These are phyloP conservation scores for Embiotoca jacksoni DNA, from an alignment of 2,113 vertebrate genomes.

Conservation along the genomic window DNA sequence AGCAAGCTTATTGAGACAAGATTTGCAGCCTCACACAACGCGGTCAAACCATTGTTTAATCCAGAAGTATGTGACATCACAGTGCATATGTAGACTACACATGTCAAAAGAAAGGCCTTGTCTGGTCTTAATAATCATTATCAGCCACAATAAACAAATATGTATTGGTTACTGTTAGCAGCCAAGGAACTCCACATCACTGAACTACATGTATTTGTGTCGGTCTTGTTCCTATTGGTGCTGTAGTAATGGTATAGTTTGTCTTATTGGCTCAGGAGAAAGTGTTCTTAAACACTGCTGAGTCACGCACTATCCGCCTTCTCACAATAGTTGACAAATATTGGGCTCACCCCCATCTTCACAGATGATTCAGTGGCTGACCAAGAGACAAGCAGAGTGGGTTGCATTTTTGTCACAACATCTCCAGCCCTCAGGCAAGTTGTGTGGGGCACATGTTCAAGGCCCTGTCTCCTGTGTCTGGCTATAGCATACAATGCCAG, in stretches of 20 bases:
- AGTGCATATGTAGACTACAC: too few relatives aligned
- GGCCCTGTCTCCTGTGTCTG: conserved; percentile 63
- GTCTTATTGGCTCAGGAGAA: conserved; percentile 31
- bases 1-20: background rate
- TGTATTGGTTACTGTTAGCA: background rate
- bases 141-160: background rate
- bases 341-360: conserved; percentile 57
- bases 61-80: background rate
- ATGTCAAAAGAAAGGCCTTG: background rate
- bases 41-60: background rate
- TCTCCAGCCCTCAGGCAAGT: conserved; percentile 57
- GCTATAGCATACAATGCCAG: conserved; percentile 49
- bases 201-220: background rate
- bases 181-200: background rate
- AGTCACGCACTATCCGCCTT: conserved; percentile 69
- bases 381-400: conserved; percentile 51
- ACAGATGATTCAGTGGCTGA: conserved; percentile 67
- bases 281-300: conserved; percentile 61
- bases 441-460: conserved; percentile 59
- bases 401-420: conserved; percentile 69
- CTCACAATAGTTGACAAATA: conserved; percentile 62
- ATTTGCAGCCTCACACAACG: background rate
- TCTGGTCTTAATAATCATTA: background rate
- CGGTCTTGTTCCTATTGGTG: conserved; percentile 4
- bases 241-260: conserved; percentile 32